Percentiles rank a stretch among this genome's conserved stretches.
Evolutionary conservation across 2,888 invertebrate genomes (phyloP).

Genomic region (Monopis laevigella): DNA sequence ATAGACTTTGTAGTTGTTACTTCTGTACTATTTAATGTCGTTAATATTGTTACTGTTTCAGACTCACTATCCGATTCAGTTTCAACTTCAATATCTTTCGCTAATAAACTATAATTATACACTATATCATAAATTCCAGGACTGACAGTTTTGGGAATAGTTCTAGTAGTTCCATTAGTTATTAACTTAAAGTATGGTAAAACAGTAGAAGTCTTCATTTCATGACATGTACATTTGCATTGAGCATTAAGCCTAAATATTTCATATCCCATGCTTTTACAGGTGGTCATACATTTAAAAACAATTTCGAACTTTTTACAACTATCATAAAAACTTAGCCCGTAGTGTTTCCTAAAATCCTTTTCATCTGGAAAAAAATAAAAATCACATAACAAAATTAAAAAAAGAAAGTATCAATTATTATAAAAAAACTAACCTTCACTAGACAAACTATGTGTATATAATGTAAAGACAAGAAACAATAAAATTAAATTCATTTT

Average conservation of each 20-base stretch:
- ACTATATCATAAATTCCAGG: conserved; percentile 33
- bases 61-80: neutral
- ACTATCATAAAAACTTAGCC: conserved; percentile 31
- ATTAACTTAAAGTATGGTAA: conserved; percentile 41
- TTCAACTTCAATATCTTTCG: neutral
- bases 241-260: conserved; percentile 31
- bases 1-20: neutral
- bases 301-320: conserved; percentile 33
- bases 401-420: neutral
- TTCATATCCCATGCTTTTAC: conserved; percentile 42
- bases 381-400: neutral
- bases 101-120: conserved; percentile 13
- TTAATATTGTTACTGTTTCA: neutral
- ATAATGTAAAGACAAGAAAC: neutral
- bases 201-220: conserved; percentile 34
- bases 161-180: conserved; percentile 38
- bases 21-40: neutral
- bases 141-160: conserved; percentile 30
- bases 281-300: conserved; percentile 44
- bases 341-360: conserved; percentile 38
- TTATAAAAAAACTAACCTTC: neutral
- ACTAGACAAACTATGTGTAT: neutral
- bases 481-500: no score
- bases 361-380: conserved; percentile 23
- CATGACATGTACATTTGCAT: conserved; percentile 45